phyloP scores from a whole-genome alignment of 2,113 vertebrate genomes.

The Tor tambroides region DNA sequence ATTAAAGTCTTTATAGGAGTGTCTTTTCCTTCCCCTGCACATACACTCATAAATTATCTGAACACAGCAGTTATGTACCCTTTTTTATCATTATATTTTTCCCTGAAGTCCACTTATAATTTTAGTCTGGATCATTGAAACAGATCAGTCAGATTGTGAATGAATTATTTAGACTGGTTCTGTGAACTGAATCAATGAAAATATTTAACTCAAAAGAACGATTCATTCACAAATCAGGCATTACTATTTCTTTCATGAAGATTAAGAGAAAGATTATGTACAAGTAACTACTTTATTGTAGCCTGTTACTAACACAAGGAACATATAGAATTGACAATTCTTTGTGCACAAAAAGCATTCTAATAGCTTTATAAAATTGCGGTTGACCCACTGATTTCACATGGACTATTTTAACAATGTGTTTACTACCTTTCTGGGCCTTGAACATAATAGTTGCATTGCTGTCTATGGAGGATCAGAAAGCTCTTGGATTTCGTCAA shows the following conservation, averaged over 20 bases:
- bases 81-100: neutral
- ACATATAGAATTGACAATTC: too few species aligned
- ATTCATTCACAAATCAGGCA: neutral
- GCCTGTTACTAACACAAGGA: neutral
- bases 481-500: too few species aligned
- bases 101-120: neutral
- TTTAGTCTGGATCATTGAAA: neutral
- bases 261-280: neutral
- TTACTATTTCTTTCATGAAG: neutral
- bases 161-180: neutral
- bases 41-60: neutral
- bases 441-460: too few species aligned
- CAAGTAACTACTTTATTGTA: neutral
- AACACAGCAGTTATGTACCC: neutral
- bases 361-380: too few species aligned
- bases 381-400: too few species aligned
- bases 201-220: neutral
- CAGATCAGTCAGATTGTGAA: neutral
- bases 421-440: too few species aligned
- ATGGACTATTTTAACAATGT: too few species aligned
- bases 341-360: too few species aligned
- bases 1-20: slow-evolving; percentile 18
- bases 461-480: too few species aligned
- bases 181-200: neutral
- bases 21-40: neutral